These are phyloP conservation scores for Heteronetta atricapilla DNA, from an alignment of 2,113 vertebrate genomes.

Conservation along the genomic window DNA sequence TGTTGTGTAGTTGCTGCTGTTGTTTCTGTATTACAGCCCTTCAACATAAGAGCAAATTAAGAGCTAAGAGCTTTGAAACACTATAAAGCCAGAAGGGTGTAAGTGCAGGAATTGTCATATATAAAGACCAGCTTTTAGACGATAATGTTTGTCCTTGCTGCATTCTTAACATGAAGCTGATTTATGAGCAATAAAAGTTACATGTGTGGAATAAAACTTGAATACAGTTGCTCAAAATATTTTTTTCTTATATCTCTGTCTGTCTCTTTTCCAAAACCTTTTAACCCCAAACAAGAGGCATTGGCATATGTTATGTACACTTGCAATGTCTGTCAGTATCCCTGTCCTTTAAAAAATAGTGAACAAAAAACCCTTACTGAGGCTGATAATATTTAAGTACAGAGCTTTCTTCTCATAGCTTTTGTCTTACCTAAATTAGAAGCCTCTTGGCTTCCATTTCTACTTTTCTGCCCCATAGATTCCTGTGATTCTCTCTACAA, in stretches of 20 bases:
- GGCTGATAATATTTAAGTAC: neutral
- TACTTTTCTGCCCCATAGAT: neutral
- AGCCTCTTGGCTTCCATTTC: neutral
- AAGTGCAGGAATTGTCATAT: neutral
- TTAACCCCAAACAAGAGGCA: neutral
- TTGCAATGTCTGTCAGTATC: neutral
- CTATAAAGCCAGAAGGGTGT: neutral
- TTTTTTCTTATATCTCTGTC: neutral
- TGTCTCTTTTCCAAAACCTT: neutral
- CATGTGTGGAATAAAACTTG: neutral
- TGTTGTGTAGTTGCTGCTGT: neutral
- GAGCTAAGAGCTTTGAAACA: neutral
- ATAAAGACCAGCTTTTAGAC: neutral
- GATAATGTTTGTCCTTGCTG: neutral
- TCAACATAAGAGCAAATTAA: neutral
- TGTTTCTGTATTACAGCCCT: neutral
- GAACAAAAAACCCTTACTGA: neutral
- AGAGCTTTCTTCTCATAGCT: neutral
- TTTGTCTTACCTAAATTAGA: neutral
- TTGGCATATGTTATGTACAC: neutral
- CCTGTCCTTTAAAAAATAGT: neutral
- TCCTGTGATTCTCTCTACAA: neutral
- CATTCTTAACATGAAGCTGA: neutral
- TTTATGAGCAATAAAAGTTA: neutral
- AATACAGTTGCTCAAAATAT: neutral